A percentile compares a stretch with the other conserved stretches of the same genome.
phyloP scores from a whole-genome alignment of 2,797 vertebrate species.

The Schizothorax lantsangensis region DNA sequence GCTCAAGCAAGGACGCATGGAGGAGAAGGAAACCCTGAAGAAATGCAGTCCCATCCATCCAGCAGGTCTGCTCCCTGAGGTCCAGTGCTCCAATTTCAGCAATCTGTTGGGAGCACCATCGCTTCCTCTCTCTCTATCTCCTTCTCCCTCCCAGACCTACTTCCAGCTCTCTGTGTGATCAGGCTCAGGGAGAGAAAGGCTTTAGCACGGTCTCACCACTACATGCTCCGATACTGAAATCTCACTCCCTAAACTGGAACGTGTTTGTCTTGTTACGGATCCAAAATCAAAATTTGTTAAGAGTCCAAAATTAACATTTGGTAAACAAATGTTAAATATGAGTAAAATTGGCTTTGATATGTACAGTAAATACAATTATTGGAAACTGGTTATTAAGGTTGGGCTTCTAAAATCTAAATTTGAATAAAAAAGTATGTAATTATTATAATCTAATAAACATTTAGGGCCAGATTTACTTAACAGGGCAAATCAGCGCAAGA shows the following conservation, averaged over 20 bases:
- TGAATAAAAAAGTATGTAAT: neutral
- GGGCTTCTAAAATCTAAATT: neutral
- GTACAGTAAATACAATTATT: neutral
- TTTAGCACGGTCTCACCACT: conserved; percentile 39
- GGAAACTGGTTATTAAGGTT: neutral
- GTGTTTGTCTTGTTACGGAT: conserved; percentile 7
- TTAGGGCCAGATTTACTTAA: neutral
- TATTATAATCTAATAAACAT: neutral
- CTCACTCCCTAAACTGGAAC: conserved; percentile 41
- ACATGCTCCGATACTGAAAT: conserved; percentile 37
- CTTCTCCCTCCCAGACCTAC: conserved; percentile 50
- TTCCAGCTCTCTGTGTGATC: conserved; percentile 48
- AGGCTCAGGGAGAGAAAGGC: conserved; percentile 40
- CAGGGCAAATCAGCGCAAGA: neutral
- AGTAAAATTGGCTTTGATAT: neutral
- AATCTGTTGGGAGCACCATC: conserved; percentile 59
- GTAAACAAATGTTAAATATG: neutral
- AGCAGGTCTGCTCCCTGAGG: conserved; percentile 66
- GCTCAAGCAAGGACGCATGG: conserved; percentile 61
- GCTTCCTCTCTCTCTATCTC: conserved; percentile 18
- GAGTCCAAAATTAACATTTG: conserved; percentile 20
- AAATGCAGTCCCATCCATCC: conserved; percentile 60
- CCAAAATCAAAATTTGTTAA: neutral
- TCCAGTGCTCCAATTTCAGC: conserved; percentile 63
- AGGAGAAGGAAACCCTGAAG: conserved; percentile 68